Base-by-base conservation (phyloP, 1,140 invertebrate species). In the Halesus radiatus region DNA sequence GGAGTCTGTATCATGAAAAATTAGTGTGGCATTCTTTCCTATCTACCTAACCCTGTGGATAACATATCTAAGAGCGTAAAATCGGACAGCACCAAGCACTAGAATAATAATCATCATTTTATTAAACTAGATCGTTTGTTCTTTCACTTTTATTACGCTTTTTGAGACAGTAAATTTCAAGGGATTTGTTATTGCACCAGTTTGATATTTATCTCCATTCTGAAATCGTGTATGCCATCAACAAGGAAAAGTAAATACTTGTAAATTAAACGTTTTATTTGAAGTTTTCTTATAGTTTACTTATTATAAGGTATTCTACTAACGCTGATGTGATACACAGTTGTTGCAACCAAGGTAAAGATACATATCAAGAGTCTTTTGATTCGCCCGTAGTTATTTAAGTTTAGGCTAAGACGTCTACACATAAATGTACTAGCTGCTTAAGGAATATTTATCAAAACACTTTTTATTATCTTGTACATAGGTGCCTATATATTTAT, bases 331-430 rank as follows among this genome's bases (percentile, higher is more conserved):
- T 83, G 82, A 83, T 83, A 81, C 76, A 74, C 29, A 81, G 82
- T 79, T 83, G 82, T 83, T 83, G 87, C 88, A 89, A 89, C 88
- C 88, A 88, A 89, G 88, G 88, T 89, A 89, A 88, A 86, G 85
- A 88, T 87, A 88, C 88, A 89, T 89, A 89, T 89, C 88, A 89
- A 86, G 88, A 87, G 64, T 83, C 81, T 82, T 80, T 84, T 82
- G 83, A 83, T 81, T 80, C 82, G 58, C 58, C 7, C 73, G 23
- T 83, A 83, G 82, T n/a, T 70, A 20, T 18, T 6, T 72, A 72
- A 72, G 68, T 0, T 22, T 23, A 23, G 0, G 7, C 7, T 72
- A 72, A 52, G 68, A 50, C 52, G 18, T 54, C n/a, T 56, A 23
- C 37, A 45, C 37, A 45, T 45, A 1, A 45, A 1, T 26, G 23